Evolutionary conservation across 1,140 invertebrate species (phyloP).

Genomic region (Dreissena rostriformis): DNA sequence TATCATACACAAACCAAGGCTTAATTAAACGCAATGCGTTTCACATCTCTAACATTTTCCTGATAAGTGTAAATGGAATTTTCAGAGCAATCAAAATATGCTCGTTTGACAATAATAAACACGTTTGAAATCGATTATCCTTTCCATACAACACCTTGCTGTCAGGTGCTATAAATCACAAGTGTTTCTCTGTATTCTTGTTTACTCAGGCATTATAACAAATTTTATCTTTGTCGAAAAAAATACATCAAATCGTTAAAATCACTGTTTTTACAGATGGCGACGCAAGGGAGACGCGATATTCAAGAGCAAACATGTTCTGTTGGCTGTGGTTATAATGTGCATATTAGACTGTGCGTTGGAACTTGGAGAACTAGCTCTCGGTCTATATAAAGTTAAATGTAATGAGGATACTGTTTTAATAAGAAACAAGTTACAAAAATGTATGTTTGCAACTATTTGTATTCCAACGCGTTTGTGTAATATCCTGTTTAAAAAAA

Average conservation of each 20-base stretch:
- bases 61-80: slow-evolving; percentile 18
- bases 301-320: slow-evolving; percentile 74
- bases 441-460: too few relatives aligned
- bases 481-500: too few relatives aligned
- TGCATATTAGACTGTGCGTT: slow-evolving; percentile 76
- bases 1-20: neutral
- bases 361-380: slow-evolving; percentile 75
- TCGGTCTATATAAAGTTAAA: slow-evolving; percentile 77
- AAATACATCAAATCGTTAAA: too few relatives aligned
- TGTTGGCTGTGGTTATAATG: slow-evolving; percentile 73
- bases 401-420: slow-evolving; percentile 58
- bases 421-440: neutral
- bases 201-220: too few relatives aligned
- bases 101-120: too few relatives aligned
- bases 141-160: too few relatives aligned
- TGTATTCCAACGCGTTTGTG: too few relatives aligned
- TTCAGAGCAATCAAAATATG: too few relatives aligned
- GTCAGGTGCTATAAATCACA: too few relatives aligned
- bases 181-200: too few relatives aligned
- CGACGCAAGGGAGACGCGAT: slow-evolving; percentile 73
- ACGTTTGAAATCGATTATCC: too few relatives aligned
- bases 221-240: too few relatives aligned
- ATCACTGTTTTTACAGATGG: slow-evolving; percentile 62
- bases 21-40: slow-evolving; percentile 25
- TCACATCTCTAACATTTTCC: slow-evolving; percentile 2